Percentiles rank a stretch among this genome's conserved stretches.
Evolutionary conservation across 2,797 vertebrate species (phyloP).

Genomic region (Peromyscus nudipes): DNA sequence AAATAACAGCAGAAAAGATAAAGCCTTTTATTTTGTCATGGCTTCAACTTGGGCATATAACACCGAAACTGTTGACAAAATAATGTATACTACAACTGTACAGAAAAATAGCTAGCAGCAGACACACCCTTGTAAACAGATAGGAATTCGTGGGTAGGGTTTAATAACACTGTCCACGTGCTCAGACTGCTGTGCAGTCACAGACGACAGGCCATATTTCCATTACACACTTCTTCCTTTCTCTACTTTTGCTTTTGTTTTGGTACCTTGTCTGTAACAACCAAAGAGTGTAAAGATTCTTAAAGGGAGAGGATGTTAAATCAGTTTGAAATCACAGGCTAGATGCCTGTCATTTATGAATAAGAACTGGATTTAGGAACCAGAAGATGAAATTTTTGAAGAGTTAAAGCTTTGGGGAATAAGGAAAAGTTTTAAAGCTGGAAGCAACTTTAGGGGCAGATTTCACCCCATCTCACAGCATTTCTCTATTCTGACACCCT

Average conservation of each 20-base stretch:
- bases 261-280: not conserved
- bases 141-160: not conserved
- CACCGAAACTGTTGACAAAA: not conserved
- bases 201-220: not conserved
- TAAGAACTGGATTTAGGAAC: not conserved
- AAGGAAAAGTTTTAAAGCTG: conserved; percentile 63
- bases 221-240: not conserved
- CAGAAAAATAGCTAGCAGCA: not conserved
- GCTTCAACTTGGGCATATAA: not conserved
- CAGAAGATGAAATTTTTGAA: not conserved
- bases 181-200: not conserved
- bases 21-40: not conserved
- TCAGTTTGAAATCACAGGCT: not conserved
- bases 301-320: not conserved
- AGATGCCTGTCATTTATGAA: conserved; percentile 3
- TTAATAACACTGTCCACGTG: not conserved
- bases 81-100: not conserved
- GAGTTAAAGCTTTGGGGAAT: conserved; percentile 34
- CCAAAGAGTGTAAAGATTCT: not conserved
- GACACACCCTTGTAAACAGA: not conserved
- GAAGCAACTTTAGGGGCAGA: conserved; percentile 4
- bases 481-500: conserved; percentile 55
- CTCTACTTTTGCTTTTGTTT: not conserved
- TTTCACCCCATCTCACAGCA: conserved; percentile 20
- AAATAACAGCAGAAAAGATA: not conserved